phyloP scores from a whole-genome alignment of 1,140 invertebrate genomes.

The Pectinophora gossypiella region DNA sequence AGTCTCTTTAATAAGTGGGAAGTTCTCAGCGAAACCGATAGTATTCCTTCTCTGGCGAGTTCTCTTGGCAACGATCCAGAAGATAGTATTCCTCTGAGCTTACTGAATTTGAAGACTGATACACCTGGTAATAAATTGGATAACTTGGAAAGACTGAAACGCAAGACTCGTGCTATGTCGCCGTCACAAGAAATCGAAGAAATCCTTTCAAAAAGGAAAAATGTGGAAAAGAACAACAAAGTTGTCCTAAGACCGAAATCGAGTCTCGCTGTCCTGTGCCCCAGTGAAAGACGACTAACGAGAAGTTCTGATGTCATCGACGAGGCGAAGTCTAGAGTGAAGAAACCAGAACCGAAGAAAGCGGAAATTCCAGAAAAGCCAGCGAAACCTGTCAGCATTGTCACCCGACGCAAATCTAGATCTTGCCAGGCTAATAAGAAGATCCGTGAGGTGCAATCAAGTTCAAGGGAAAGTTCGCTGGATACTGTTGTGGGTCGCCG shows the following conservation, averaged over 20 bases:
- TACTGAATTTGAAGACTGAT: constrained; percentile 62
- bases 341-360: constrained; percentile 53
- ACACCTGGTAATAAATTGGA: constrained; percentile 49
- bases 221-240: constrained; percentile 53
- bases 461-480: constrained; percentile 69
- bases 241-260: constrained; percentile 59
- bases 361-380: constrained; percentile 26
- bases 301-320: constrained; percentile 53
- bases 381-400: constrained; percentile 39
- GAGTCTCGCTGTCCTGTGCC: constrained; percentile 57
- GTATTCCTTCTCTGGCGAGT: constrained; percentile 71
- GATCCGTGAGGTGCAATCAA: constrained; percentile 52
- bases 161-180: constrained; percentile 69
- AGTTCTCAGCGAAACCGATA: constrained; percentile 76
- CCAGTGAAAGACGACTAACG: constrained; percentile 53
- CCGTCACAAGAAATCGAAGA: constrained; percentile 72
- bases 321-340: constrained; percentile 45
- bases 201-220: constrained; percentile 65
- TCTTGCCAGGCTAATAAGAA: constrained; percentile 58
- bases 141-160: constrained; percentile 63
- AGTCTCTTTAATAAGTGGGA: constrained; percentile 75
- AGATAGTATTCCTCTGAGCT: constrained; percentile 70
- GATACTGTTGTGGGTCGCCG: constrained; percentile 61
- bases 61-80: constrained; percentile 69
- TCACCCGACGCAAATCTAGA: constrained; percentile 60